Percentiles rank a stretch among this genome's conserved stretches.
These are phyloP conservation scores for Micronycteris hirsuta DNA, from an alignment of 2,113 vertebrate genomes.

Conservation along the genomic window DNA sequence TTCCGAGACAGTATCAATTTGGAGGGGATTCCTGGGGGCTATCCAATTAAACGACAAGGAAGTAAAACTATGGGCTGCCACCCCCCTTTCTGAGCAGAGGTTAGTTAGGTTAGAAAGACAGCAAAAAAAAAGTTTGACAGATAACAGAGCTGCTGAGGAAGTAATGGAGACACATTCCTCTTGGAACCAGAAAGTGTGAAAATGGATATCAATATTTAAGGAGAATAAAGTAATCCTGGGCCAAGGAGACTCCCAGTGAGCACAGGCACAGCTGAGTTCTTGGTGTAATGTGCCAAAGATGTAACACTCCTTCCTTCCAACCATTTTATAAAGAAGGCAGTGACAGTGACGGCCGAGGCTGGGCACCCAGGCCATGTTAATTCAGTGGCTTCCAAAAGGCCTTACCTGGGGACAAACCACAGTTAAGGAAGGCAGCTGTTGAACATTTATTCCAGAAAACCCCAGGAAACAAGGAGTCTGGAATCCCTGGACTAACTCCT, in stretches of 20 bases:
- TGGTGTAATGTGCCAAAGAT: background rate
- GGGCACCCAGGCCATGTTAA: conserved; percentile 28
- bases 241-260: conserved; percentile 38
- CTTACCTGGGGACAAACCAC: conserved; percentile 44
- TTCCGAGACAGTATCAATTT: conserved; percentile 25
- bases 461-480: conserved; percentile 41
- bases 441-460: conserved; percentile 55
- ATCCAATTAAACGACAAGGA: conserved; percentile 25
- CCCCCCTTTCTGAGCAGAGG: conserved; percentile 34
- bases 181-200: conserved; percentile 45
- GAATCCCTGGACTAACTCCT: conserved; percentile 48
- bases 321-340: conserved; percentile 62
- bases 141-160: background rate
- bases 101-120: conserved; percentile 57
- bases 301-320: conserved; percentile 22
- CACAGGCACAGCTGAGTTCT: conserved; percentile 50
- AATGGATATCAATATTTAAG: conserved; percentile 42
- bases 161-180: conserved; percentile 29
- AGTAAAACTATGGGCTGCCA: conserved; percentile 13
- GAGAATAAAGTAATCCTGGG: conserved; percentile 9
- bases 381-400: conserved; percentile 52
- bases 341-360: conserved; percentile 48
- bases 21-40: conserved; percentile 1
- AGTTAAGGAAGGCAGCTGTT: conserved; percentile 63
- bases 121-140: conserved; percentile 59